These are phyloP conservation scores for Ecliptopera silaceata DNA, from an alignment of 2,888 invertebrate species.

Conservation along the genomic window DNA sequence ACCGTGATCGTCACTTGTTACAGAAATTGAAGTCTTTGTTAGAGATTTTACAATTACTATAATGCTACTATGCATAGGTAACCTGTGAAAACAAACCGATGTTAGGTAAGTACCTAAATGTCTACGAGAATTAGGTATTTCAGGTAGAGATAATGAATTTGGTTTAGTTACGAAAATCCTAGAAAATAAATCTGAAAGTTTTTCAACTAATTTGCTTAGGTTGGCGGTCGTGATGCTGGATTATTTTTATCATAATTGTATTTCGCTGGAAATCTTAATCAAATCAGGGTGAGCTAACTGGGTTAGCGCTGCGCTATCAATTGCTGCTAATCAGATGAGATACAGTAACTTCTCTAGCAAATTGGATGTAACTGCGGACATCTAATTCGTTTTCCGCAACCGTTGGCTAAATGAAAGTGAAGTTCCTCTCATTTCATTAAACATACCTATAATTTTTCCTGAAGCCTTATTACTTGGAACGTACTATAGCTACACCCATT, in stretches of 20 bases:
- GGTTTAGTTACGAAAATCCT: too few species aligned
- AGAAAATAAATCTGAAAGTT: too few species aligned
- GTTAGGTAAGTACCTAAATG: too few species aligned
- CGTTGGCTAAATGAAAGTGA: slow-evolving; percentile 42
- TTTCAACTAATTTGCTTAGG: too few species aligned
- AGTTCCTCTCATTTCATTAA: slow-evolving; percentile 65
- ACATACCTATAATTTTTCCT: slow-evolving; percentile 64
- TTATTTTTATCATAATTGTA: not conserved
- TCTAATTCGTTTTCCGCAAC: slow-evolving; percentile 38
- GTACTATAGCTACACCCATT: slow-evolving; percentile 39
- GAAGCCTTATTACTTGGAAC: slow-evolving; percentile 63
- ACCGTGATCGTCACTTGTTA: too few species aligned
- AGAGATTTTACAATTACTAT: too few species aligned
- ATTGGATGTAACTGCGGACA: slow-evolving; percentile 34
- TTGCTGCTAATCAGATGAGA: slow-evolving; percentile 27
- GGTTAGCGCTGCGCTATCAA: slow-evolving; percentile 18
- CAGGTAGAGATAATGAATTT: too few species aligned
- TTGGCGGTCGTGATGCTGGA: too few species aligned
- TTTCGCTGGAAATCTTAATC: slow-evolving; percentile 10
- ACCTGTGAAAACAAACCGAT: too few species aligned
- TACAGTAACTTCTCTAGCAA: slow-evolving; percentile 23
- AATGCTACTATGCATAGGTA: too few species aligned
- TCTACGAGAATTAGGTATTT: too few species aligned
- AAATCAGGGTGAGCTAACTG: slow-evolving; percentile 20
- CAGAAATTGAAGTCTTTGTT: too few species aligned